Evolutionary conservation across 2,888 invertebrate genomes (phyloP), one percentile per base, ranked within the genome.

Genomic region (Quadroppia sp.): DNA sequence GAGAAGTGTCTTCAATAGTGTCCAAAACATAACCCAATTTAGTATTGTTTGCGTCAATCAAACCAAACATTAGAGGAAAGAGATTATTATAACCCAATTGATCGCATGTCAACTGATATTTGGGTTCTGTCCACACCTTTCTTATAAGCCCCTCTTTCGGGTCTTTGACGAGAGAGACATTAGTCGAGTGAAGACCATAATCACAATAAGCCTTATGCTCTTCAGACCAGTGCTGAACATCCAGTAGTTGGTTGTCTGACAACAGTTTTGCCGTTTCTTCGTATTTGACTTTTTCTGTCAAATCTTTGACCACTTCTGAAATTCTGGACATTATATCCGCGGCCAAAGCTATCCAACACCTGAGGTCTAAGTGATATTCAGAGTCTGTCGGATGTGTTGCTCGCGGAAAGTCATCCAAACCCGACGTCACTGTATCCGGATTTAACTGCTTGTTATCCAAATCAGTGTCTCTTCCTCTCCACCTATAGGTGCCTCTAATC

Each of bases 281-380:
- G 80, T 90, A 94, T 79, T 89, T 75, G n/a, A 1, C 20, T 17
- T 71, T 90, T 56, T 81, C 83, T 76, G 75, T 64, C 25, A 78
- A 76, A 71, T 79, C 79, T 79, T 89, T 74, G 7, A 72, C 90
- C 56, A 81, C 83, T 77, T 75, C 61, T 28, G 79, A 77, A 7
- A 94, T 84, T 76, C 87, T 87, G 4, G 87, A 86, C 86, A 96
- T 87, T 0, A 91, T 89, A 67, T 89, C 88, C 0, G 96, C 89
- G 0, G 94, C 93, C 0, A 96, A 86, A 20, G 91, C 91, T 85
- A 99, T 92, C 99, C 99, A 99, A 80, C 98, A 99, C 0, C 95
- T 88, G 13, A 99, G 84, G 83, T 99, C 99, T 1, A 99, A 85
- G 82, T 99, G 99, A 0, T 95, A 87, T 82, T 99, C 99, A 53